Evolutionary conservation across 1,140 invertebrate species (phyloP).

Genomic region (Gonatopus flavifemur): DNA sequence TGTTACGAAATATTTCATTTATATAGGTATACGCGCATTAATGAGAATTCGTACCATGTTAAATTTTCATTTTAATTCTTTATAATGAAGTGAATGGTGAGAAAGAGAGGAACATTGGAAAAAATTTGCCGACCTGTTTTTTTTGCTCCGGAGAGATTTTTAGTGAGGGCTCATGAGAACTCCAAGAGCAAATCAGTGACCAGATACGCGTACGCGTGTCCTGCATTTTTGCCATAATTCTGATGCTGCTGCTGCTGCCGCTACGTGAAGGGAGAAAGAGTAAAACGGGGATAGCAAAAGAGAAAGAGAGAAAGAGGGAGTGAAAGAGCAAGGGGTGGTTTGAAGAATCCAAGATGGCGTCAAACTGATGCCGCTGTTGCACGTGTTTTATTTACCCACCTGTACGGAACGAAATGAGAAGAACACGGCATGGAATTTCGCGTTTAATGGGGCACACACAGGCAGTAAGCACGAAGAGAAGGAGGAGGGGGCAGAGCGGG

Average conservation of each 20-base stretch:
- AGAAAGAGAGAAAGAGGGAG: constrained; percentile 27
- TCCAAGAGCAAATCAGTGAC: constrained; percentile 20
- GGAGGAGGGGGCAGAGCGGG: constrained; percentile 12
- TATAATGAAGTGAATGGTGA: no score
- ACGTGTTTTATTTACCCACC: constrained; percentile 45
- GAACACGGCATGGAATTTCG: constrained; percentile 54
- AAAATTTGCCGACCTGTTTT: no score
- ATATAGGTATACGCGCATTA: no score
- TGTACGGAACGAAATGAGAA: constrained; percentile 34
- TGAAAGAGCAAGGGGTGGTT: constrained; percentile 36
- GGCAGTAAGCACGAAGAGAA: constrained; percentile 39
- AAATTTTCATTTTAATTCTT: no score
- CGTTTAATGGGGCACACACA: constrained; percentile 56
- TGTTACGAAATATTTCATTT: no score
- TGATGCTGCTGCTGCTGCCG: not conserved
- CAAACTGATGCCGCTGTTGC: constrained; percentile 24
- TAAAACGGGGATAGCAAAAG: not conserved
- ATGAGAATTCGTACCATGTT: no score
- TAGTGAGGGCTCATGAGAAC: constrained; percentile 25
- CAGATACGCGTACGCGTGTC: constrained; percentile 43
- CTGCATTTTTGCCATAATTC: constrained; percentile 57
- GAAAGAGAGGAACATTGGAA: no score
- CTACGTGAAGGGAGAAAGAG: not conserved
- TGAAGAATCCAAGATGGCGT: constrained; percentile 56
- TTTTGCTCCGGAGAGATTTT: no score